Evolutionary conservation across 2,113 vertebrate species (phyloP).

Genomic region (Dolichallabes microphthalmus): DNA sequence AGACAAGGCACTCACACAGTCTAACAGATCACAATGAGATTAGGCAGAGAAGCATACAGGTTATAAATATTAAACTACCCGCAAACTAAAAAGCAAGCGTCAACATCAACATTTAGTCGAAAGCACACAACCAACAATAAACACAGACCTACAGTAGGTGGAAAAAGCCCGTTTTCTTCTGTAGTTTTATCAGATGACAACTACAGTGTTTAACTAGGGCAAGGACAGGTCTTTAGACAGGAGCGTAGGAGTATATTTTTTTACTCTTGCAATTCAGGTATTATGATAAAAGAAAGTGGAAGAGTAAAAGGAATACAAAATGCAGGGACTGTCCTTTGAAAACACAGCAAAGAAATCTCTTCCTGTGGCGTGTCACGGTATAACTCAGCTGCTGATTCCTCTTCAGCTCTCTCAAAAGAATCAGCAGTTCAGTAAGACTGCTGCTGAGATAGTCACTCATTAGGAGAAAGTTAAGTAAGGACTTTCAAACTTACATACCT

Average conservation of each 20-base stretch:
- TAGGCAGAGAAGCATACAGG: background rate
- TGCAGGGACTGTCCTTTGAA: constrained; percentile 46
- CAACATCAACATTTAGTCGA: constrained; percentile 4
- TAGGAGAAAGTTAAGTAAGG: background rate
- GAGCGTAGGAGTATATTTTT: constrained; percentile 2
- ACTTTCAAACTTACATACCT: constrained; percentile 8
- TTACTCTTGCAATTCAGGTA: constrained; percentile 15
- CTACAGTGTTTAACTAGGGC: constrained; percentile 18
- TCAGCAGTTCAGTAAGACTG: background rate
- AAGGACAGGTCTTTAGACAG: constrained; percentile 26
- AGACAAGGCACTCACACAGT: background rate
- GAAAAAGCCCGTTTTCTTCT: background rate
- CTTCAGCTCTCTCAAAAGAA: constrained; percentile 21
- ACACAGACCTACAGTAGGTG: background rate
- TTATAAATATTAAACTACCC: constrained; percentile 26
- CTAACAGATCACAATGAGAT: background rate
- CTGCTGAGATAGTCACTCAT: background rate
- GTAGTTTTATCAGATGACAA: constrained; percentile 8
- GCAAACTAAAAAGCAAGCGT: background rate
- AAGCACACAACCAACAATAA: background rate
- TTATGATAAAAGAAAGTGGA: constrained; percentile 14
- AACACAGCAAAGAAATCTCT: constrained; percentile 19
- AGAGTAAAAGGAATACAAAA: constrained; percentile 29
- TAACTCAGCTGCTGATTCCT: constrained; percentile 6
- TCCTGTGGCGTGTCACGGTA: constrained; percentile 12